phyloP scores from a whole-genome alignment of 2,888 invertebrate genomes.

The Scaptomyza caliginosa region DNA sequence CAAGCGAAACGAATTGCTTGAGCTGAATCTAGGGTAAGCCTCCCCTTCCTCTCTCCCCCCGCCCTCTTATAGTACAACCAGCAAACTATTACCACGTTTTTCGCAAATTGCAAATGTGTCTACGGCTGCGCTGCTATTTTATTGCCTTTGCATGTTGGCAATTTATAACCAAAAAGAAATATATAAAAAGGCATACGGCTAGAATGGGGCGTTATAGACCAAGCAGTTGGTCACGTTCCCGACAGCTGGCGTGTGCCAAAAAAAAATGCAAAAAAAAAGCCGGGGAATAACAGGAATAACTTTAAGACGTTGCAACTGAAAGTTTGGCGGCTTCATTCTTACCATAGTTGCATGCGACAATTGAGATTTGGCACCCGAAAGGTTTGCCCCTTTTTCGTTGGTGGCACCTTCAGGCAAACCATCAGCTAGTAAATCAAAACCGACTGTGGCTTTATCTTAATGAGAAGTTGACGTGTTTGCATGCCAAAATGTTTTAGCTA shows the following conservation, averaged over 20 bases:
- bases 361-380: constrained; percentile 45
- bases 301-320: constrained; percentile 37
- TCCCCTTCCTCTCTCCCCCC: not conserved
- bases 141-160: constrained; percentile 73
- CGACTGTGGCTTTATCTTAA: constrained; percentile 60
- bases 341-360: constrained; percentile 52
- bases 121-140: constrained; percentile 69
- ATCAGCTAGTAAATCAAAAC: constrained; percentile 41
- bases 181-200: constrained; percentile 18
- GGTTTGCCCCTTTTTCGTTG: not conserved
- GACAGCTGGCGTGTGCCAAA: constrained; percentile 74
- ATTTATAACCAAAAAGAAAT: constrained; percentile 59
- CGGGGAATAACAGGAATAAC: constrained; percentile 27
- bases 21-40: constrained; percentile 70
- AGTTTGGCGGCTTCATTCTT: constrained; percentile 22
- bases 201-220: constrained; percentile 30
- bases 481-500: constrained; percentile 56
- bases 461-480: constrained; percentile 74
- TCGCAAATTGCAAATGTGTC: constrained; percentile 68
- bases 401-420: constrained; percentile 9
- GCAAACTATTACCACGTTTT: constrained; percentile 22
- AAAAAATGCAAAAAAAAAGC: constrained; percentile 15
- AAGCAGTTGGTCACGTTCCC: constrained; percentile 41
- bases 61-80: not conserved
- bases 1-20: constrained; percentile 20